A percentile compares a stretch with the other conserved stretches of the same genome.
These are phyloP conservation scores for Caenorhabditis doughertyi DNA, from an alignment of 2,888 invertebrate genomes.

Conservation along the genomic window DNA sequence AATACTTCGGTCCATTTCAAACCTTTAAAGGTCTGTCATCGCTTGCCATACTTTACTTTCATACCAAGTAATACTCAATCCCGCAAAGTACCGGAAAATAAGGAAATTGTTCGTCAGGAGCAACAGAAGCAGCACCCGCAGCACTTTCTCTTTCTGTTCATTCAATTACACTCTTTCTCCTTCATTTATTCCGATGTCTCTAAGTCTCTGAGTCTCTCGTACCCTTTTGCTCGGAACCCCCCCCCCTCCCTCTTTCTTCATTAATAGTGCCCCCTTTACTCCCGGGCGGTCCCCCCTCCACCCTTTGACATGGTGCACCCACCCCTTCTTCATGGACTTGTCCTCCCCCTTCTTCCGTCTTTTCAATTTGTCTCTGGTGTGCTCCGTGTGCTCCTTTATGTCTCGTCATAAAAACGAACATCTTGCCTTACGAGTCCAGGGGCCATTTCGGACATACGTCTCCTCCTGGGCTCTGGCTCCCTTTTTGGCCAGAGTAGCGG, in stretches of 20 bases:
- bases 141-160: slow-evolving; percentile 40
- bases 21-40: too few relatives aligned
- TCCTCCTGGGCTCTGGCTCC: not conserved
- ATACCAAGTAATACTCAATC: too few relatives aligned
- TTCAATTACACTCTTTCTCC: slow-evolving; percentile 48
- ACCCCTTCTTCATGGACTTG: not conserved
- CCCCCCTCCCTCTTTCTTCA: slow-evolving; percentile 35
- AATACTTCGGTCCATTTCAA: too few relatives aligned
- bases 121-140: slow-evolving; percentile 24
- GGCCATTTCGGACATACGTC: not conserved
- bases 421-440: not conserved
- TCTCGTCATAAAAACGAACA: slow-evolving; percentile 50
- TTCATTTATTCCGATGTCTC: slow-evolving; percentile 1
- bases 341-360: not conserved
- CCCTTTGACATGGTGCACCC: slow-evolving; percentile 1
- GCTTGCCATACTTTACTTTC: too few relatives aligned
- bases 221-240: slow-evolving; percentile 17
- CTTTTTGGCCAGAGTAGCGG: not conserved
- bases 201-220: slow-evolving; percentile 6
- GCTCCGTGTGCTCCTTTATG: slow-evolving; percentile 20
- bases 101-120: not conserved
- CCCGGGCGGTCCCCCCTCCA: not conserved
- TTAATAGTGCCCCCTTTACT: slow-evolving; percentile 42
- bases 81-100: too few relatives aligned
- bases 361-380: not conserved